Evolutionary conservation across 2,797 vertebrate genomes (phyloP), one percentile per base, ranked within the genome.

Genomic region (Sus cebifrons): DNA sequence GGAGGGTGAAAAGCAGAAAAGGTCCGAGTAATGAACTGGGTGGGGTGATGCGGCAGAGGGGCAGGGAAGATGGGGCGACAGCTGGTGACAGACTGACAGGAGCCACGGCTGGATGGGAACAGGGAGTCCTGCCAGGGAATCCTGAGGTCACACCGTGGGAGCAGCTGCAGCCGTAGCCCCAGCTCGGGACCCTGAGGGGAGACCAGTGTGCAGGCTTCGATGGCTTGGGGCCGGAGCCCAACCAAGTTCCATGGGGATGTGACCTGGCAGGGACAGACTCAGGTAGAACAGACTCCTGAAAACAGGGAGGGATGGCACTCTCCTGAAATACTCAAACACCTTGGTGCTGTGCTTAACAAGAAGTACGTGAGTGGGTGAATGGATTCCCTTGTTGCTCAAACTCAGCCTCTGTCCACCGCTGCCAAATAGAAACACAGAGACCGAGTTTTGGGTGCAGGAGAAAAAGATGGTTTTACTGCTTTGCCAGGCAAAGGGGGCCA

Each of bases 1-100:
- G 78, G 92, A 97, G 94, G 89, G 95, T 89, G 82, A 79, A 92
- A 96, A 96, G 58, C 91, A 95, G 95, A 71, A 96, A 92, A 62
- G 32, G 49, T 73, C n/a, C 8, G 10, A 86, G 25, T 93, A 70
- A 94, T 68, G 89, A 94, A 86, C 52, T 2, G 71, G 56, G 54
- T 56, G 77, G 16, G 32, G 58, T 0, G 0, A 29, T n/a, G 62
- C 44, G n/a, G 15, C 3, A 1, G 81, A 25, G 23, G 52, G 74
- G 40, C 36, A 5, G n/a, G 10, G 49, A 77, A 52, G 77, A 52
- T 17, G 32, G 93, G 52, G 73, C 12, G 12, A 67, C 49, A 68
- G 89, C 83, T 84, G 71, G 40, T 3, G 0, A 73, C 86, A 84
- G 65, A 36, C 1, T 7, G 90, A 85, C 1, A 20, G 29, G 81